phyloP scores from a whole-genome alignment of 2,113 vertebrate species.

The Ictidomys tridecemlineatus region DNA sequence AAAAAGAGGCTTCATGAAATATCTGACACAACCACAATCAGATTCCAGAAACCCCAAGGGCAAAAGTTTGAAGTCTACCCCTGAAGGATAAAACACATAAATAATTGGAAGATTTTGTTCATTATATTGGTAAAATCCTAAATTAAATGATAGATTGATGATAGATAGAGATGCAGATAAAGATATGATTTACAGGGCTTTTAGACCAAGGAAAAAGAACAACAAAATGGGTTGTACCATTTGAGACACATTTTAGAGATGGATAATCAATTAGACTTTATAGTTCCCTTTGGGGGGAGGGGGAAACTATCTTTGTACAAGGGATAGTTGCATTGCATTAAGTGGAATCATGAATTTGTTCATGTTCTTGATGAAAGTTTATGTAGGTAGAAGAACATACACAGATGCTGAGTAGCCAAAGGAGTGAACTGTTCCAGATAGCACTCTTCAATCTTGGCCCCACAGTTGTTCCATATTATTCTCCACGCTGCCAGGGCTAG shows the following conservation, averaged over 20 bases:
- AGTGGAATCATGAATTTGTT: neutral
- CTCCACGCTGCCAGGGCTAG: neutral
- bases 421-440: neutral
- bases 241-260: neutral
- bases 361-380: neutral
- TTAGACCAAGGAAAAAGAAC: neutral
- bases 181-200: neutral
- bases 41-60: neutral
- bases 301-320: neutral
- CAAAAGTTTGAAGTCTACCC: constrained; percentile 5
- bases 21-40: neutral
- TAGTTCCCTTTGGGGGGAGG: neutral
- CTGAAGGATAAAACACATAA: neutral
- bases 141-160: neutral
- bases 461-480: neutral
- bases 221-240: neutral
- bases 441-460: neutral
- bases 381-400: neutral
- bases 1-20: neutral
- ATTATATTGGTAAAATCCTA: neutral
- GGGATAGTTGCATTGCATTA: neutral
- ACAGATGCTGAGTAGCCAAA: neutral
- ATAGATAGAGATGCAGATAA: neutral
- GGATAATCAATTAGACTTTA: neutral
- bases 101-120: neutral